A percentile compares a stretch with the other conserved stretches of the same genome.
Conservation (phyloP, 2,888 invertebrate species). For the Panzeria rudis region DNA sequence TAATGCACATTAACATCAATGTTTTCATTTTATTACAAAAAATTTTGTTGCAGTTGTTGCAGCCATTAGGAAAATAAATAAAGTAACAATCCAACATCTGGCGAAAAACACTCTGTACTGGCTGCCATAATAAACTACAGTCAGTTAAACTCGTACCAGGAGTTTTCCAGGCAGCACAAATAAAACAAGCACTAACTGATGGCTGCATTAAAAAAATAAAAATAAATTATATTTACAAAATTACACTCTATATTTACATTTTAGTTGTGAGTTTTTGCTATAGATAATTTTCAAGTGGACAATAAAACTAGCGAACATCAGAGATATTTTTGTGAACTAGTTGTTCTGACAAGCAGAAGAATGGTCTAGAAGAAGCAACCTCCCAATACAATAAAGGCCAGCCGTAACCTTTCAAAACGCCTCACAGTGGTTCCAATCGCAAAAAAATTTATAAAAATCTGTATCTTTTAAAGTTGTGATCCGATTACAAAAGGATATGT, state of each 20-base stretch:
- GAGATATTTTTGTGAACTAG: no score
- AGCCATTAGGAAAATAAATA: conserved; percentile 1
- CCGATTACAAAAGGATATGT: no score
- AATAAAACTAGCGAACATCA: no score
- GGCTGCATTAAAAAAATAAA: background rate
- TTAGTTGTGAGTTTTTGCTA: background rate
- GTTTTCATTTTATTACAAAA: background rate
- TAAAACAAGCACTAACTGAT: background rate
- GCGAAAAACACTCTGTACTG: background rate
- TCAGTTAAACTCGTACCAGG: background rate
- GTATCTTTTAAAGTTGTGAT: no score
- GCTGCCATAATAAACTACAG: background rate
- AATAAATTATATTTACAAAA: background rate
- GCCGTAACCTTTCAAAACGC: no score
- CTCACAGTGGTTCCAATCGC: no score
- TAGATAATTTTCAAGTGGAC: background rate
- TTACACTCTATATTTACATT: no score
- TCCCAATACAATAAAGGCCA: no score
- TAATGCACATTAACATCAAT: background rate
- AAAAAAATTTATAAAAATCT: no score
- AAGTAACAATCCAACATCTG: background rate
- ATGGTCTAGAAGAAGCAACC: no score
- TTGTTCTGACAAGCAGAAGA: no score
- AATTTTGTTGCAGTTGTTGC: background rate
- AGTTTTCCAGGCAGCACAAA: background rate